Conservation (phyloP, 37 sponge, comb jelly and placozoan genomes). For the Crambe crambe region DNA sequence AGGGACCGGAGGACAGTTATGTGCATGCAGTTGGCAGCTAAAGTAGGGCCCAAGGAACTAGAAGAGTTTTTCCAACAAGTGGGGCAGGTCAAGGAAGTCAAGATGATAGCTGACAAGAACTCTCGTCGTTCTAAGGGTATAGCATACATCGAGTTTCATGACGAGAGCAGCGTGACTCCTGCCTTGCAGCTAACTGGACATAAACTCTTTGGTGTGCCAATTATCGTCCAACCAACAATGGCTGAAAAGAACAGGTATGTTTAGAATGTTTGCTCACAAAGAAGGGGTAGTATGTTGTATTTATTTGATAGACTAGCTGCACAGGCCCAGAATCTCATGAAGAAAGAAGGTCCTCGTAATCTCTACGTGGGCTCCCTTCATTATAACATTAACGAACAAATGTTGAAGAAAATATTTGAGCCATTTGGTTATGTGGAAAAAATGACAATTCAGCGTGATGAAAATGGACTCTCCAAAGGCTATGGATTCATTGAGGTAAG, state of each 20-base stretch:
- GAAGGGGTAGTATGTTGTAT: neutral
- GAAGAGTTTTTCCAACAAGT: constrained; percentile 90
- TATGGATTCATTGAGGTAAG: constrained; percentile 88
- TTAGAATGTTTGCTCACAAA: neutral
- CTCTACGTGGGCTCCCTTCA: constrained; percentile 91
- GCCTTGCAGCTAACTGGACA: constrained; percentile 83
- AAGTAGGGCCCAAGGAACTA: constrained; percentile 70
- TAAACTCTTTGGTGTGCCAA: constrained; percentile 88
- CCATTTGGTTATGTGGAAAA: constrained; percentile 94
- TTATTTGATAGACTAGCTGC: constrained; percentile 67
- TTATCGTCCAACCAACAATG: constrained; percentile 95
- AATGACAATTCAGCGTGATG: constrained; percentile 76
- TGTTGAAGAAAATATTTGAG: constrained; percentile 94
- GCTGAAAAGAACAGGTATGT: constrained; percentile 94
- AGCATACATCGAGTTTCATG: constrained; percentile 96
- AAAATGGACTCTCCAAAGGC: constrained; percentile 77
- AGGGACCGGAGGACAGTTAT: constrained; percentile 93
- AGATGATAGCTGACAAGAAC: constrained; percentile 92
- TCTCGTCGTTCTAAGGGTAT: constrained; percentile 97
- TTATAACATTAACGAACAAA: constrained; percentile 90
- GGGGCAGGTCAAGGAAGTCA: constrained; percentile 86
- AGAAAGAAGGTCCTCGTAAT: constrained; percentile 85
- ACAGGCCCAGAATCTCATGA: constrained; percentile 80
- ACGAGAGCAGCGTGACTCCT: constrained; percentile 65
- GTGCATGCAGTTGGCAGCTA: constrained; percentile 93